Evolutionary conservation across 2,113 vertebrate species (phyloP).

Genomic region (Dinomys branickii): DNA sequence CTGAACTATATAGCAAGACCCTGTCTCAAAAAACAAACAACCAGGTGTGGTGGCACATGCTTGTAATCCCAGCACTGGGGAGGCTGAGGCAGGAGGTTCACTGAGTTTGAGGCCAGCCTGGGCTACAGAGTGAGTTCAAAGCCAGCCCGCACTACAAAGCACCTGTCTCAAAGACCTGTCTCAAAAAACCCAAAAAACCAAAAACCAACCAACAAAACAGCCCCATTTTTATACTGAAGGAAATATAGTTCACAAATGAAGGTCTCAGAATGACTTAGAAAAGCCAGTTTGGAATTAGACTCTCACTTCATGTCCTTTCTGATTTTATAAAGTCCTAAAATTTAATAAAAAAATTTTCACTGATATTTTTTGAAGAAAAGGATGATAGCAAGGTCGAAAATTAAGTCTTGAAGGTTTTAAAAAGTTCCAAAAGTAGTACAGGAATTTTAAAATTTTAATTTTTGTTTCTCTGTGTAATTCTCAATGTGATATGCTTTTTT

Average conservation of each 20-base stretch:
- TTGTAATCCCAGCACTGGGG: neutral
- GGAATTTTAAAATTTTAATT: neutral
- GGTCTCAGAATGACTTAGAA: constrained; percentile 48
- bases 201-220: neutral
- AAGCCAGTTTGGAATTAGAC: constrained; percentile 35
- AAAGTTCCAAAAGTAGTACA: neutral
- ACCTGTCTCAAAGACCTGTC: neutral
- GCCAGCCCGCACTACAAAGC: neutral
- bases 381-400: constrained; percentile 40
- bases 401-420: neutral
- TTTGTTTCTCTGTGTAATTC: neutral
- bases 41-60: neutral
- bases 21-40: neutral
- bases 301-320: constrained; percentile 16
- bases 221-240: neutral
- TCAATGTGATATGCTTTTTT: constrained; percentile 47
- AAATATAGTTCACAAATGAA: constrained; percentile 16
- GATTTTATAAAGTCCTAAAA: constrained; percentile 28
- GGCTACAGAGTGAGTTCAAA: neutral
- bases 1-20: neutral
- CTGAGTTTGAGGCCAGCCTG: neutral
- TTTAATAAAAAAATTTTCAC: neutral
- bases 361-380: constrained; percentile 25
- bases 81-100: neutral
- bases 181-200: neutral